Conservation (phyloP, 2,888 invertebrate genomes). For the Copidosoma aretas region DNA sequence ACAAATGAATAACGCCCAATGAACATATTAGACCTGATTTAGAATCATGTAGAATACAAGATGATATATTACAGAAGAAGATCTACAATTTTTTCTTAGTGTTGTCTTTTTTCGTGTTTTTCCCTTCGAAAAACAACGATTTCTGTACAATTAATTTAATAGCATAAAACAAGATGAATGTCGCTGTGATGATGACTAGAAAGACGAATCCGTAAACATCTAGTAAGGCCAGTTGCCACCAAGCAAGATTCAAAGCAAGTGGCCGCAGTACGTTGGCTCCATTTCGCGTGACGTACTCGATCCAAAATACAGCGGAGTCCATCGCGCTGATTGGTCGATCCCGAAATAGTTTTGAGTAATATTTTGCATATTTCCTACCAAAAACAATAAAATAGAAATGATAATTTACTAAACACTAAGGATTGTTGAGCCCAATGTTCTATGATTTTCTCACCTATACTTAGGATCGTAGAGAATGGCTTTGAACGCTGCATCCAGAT, state of each 20-base stretch:
- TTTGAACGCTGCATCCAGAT: constrained; percentile 44
- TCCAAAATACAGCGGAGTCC: constrained; percentile 51
- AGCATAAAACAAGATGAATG: constrained; percentile 5
- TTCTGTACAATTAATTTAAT: constrained; percentile 22
- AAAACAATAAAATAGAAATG: constrained; percentile 13
- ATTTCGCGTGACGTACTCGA: constrained; percentile 42
- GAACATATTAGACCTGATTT: too few species aligned
- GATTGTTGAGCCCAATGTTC: neutral
- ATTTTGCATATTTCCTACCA: constrained; percentile 41
- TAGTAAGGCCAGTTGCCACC: constrained; percentile 51
- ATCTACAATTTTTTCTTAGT: constrained; percentile 8
- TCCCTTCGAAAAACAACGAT: neutral
- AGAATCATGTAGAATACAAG: too few species aligned
- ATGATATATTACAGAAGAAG: too few species aligned
- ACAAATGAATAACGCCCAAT: too few species aligned
- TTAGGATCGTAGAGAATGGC: constrained; percentile 27
- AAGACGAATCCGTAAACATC: constrained; percentile 50
- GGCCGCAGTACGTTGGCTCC: constrained; percentile 46
- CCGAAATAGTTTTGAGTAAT: constrained; percentile 43
- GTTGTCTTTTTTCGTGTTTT: neutral
- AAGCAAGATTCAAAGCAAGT: constrained; percentile 48
- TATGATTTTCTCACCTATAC: constrained; percentile 25
- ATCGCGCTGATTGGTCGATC: constrained; percentile 51
- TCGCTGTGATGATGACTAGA: constrained; percentile 12
- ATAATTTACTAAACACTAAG: neutral